Conservation (phyloP, 2,113 vertebrate genomes). For the Misgurnus mizolepis region DNA sequence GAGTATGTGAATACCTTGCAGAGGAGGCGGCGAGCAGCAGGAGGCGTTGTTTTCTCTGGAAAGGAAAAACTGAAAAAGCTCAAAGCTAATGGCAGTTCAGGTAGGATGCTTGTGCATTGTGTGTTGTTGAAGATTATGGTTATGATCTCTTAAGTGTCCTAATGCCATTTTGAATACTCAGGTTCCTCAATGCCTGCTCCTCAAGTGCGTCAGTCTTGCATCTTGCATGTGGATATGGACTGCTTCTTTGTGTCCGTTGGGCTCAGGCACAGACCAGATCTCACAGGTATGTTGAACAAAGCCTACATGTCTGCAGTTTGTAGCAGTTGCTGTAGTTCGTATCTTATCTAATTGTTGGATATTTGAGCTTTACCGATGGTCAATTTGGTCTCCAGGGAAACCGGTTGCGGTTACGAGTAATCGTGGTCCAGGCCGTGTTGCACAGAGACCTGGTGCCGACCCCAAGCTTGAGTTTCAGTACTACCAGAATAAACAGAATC, state of each 20-base stretch:
- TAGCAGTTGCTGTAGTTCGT: neutral
- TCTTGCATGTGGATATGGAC: constrained; percentile 99
- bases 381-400: constrained; percentile 76
- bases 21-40: constrained; percentile 72
- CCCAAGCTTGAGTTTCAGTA: constrained; percentile 88
- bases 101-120: constrained; percentile 21
- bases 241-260: constrained; percentile 99
- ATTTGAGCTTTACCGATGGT: neutral
- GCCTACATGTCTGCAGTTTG: neutral
- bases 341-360: neutral
- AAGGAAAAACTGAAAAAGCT: constrained; percentile 91
- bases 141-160: neutral
- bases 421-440: constrained; percentile 82
- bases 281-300: constrained; percentile 81
- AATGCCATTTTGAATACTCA: neutral
- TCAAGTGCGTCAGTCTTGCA: constrained; percentile 78
- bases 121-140: neutral
- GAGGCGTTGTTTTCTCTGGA: constrained; percentile 80
- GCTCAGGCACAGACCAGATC: constrained; percentile 89
- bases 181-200: constrained; percentile 44
- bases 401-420: constrained; percentile 97
- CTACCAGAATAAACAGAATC: constrained; percentile 84
- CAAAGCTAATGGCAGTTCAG: constrained; percentile 66
- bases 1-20: constrained; percentile 93
- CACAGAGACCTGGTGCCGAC: constrained; percentile 83